These are phyloP conservation scores for Girardinus metallicus DNA, from an alignment of 2,797 vertebrate species.

Conservation along the genomic window DNA sequence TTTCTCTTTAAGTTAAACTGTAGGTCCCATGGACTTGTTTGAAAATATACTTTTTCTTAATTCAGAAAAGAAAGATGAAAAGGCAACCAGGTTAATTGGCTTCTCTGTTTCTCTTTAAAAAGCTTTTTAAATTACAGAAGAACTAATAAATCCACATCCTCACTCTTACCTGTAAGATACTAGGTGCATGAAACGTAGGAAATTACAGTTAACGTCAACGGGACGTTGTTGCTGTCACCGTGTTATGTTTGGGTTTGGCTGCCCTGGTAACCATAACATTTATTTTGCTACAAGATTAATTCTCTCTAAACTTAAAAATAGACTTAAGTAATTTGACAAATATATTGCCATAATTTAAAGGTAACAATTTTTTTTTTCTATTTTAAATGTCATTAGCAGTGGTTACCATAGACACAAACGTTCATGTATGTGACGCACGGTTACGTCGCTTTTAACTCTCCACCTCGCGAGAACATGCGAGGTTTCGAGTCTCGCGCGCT, in stretches of 20 bases:
- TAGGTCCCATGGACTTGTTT: too few relatives aligned
- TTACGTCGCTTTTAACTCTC: neutral
- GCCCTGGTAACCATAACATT: slow-evolving; percentile 65
- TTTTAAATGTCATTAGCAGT: neutral
- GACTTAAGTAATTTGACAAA: neutral
- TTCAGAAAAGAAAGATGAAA: neutral
- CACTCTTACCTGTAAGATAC: slow-evolving; percentile 37
- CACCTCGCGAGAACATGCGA: slow-evolving; percentile 66
- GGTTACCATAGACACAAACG: too few relatives aligned
- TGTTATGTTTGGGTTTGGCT: slow-evolving; percentile 61
- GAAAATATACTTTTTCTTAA: too few relatives aligned
- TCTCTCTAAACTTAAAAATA: neutral
- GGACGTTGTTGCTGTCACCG: neutral
- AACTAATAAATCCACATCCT: neutral
- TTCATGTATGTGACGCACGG: too few relatives aligned
- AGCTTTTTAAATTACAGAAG: neutral
- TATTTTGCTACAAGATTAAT: rapidly evolving
- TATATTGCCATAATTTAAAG: neutral
- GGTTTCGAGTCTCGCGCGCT: slow-evolving; percentile 69
- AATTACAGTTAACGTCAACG: neutral
- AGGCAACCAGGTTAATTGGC: neutral
- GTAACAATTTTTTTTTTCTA: neutral
- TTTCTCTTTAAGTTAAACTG: too few relatives aligned
- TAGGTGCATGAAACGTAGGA: neutral
- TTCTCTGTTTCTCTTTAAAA: neutral